phyloP scores from a whole-genome alignment of 2,888 invertebrate species.

The Lochmaea crataegi region DNA sequence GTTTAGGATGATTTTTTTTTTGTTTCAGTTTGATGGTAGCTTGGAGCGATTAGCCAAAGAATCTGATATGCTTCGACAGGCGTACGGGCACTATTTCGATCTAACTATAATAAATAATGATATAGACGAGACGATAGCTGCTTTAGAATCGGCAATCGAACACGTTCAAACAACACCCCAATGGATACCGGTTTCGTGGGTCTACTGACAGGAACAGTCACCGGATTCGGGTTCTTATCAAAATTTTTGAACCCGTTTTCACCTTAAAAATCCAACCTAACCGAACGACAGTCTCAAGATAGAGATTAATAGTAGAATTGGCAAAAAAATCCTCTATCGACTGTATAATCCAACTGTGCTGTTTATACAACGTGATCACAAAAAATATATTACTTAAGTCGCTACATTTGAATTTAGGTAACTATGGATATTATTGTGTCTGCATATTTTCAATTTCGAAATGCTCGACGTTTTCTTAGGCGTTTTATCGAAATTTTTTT shows the following conservation, averaged over 20 bases:
- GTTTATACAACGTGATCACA: slow-evolving; percentile 30
- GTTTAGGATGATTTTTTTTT: slow-evolving; percentile 42
- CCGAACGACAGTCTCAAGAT: not conserved
- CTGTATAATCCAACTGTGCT: slow-evolving; percentile 8
- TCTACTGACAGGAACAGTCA: slow-evolving; percentile 81
- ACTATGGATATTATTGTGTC: not conserved
- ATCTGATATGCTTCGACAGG: slow-evolving; percentile 94
- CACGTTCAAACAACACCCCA: slow-evolving; percentile 91
- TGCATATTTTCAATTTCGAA: not conserved
- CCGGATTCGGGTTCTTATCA: slow-evolving; percentile 58
- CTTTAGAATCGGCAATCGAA: slow-evolving; percentile 91
- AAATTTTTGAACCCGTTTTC: slow-evolving; percentile 51
- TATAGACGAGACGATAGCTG: slow-evolving; percentile 97
- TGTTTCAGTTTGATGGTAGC: slow-evolving; percentile 94
- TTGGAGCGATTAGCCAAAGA: slow-evolving; percentile 95
- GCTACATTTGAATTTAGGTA: not conserved
- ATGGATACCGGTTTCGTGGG: slow-evolving; percentile 99
- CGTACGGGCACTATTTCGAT: slow-evolving; percentile 99
- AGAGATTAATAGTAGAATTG: not conserved
- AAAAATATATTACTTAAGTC: not conserved
- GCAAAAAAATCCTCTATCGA: not conserved
- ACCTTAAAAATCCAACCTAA: not conserved
- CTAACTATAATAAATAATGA: slow-evolving; percentile 98
- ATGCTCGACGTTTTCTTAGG: not conserved
- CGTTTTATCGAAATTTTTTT: too few species aligned